A percentile compares a stretch with the other conserved stretches of the same genome.
phyloP scores from a whole-genome alignment of 1,140 invertebrate species.

The Pollicipes pollicipes region DNA sequence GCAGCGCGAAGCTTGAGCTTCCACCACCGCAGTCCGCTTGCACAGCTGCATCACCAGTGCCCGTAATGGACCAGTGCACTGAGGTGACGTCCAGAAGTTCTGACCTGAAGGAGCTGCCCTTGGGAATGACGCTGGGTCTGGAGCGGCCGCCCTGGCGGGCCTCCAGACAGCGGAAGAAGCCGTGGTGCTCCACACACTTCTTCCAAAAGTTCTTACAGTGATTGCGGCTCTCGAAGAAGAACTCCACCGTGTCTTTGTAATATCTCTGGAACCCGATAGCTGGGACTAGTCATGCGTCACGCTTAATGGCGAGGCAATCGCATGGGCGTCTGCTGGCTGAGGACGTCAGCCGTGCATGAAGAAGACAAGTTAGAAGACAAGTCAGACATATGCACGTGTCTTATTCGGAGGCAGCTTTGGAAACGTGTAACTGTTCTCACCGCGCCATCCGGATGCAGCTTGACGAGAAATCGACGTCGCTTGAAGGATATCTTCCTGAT shows the following conservation, averaged over 20 bases:
- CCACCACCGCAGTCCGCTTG: too few species aligned
- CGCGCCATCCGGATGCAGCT: slow-evolving; percentile 93
- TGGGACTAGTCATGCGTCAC: background rate
- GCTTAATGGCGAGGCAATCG: too few species aligned
- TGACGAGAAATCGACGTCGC: slow-evolving; percentile 89
- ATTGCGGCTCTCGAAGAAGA: slow-evolving; percentile 90
- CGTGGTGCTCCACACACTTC: slow-evolving; percentile 96
- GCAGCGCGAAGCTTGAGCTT: too few species aligned
- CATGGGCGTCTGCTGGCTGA: too few species aligned
- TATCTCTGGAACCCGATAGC: slow-evolving; percentile 58
- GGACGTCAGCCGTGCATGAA: too few species aligned
- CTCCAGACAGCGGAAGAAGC: slow-evolving; percentile 77
- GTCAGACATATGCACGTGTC: too few species aligned
- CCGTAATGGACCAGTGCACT: too few species aligned
- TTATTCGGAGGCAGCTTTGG: too few species aligned
- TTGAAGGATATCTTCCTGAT: slow-evolving; percentile 98
- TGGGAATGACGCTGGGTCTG: slow-evolving; percentile 69
- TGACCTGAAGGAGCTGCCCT: slow-evolving; percentile 87
- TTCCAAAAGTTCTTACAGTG: slow-evolving; percentile 99
- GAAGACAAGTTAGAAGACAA: too few species aligned
- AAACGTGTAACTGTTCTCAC: too few species aligned
- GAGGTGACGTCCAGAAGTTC: too few species aligned
- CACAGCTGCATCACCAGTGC: too few species aligned
- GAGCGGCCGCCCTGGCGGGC: slow-evolving; percentile 63
- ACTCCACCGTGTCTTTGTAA: slow-evolving; percentile 93